Evolutionary conservation across 2,797 vertebrate species (phyloP), one percentile per base, ranked within the genome.

Genomic region (Parauchenoglanis ngamensis): DNA sequence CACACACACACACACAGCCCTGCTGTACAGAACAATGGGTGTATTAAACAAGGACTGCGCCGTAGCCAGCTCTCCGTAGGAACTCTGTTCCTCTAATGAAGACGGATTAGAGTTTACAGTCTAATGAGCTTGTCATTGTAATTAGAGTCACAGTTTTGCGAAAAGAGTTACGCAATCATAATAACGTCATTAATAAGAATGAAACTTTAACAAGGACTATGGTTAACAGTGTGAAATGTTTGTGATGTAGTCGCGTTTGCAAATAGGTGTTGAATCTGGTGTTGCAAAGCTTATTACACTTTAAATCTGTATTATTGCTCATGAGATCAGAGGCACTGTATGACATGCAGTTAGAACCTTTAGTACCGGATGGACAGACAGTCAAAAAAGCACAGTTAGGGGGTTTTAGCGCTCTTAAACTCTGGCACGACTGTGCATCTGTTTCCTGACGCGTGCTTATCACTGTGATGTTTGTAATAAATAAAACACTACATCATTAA

Each of bases 11-110:
- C 90, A 73, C 88, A 85, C 86, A 90, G 88, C 94, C 94, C 94
- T 82, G 90, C 86, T 91, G 90, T 83, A 52, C 89, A 83, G 79
- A 92, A 94, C 93, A 95, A 94, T 92, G 87, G 91, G 89, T 92
- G 92, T 78, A 92, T 84, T 88, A 90, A 92, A 88, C 46, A 3
- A 65, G 73, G 44, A 87, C 68, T 40, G 75, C 86, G 78, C 72
- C 85, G 44, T 31, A 86, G 85, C 86, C 90, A 89, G 87, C 63
- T 81, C 57, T 46, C 49, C 0, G 13, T 19, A 46, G 70, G 70
- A 46, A 46, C 70, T 77, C 28, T n/a, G 11, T 31, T 56, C n/a
- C 0, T 77, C 75, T 77, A 56, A 77, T 21, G 49, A 77, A 54
- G 49, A 56, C 15, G 49, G 75, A 77, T 77, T 77, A 21, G 49